Evolutionary conservation across 2,888 invertebrate species (phyloP).

Genomic region (Cephus spinipes): DNA sequence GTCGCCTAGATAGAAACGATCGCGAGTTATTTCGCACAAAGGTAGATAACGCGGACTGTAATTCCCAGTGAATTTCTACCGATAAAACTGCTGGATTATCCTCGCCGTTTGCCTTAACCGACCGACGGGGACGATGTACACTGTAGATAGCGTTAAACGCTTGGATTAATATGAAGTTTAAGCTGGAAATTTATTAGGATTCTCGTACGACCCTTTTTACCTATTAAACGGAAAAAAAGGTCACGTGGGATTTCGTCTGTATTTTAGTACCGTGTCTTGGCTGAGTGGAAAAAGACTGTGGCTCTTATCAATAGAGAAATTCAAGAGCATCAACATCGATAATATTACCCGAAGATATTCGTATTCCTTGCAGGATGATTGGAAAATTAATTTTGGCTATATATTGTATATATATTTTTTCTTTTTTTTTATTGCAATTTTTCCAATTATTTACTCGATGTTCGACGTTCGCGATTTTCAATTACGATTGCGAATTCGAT

Average conservation of each 20-base stretch:
- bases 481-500: background rate
- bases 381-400: background rate
- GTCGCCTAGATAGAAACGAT: background rate
- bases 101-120: conserved; percentile 22
- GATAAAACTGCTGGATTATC: conserved; percentile 35
- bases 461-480: background rate
- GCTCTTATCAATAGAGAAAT: background rate
- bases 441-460: background rate
- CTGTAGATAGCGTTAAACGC: background rate
- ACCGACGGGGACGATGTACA: conserved; percentile 8
- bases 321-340: background rate
- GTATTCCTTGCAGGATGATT: background rate
- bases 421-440: background rate
- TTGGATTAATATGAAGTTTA: conserved; percentile 8
- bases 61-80: conserved; percentile 21
- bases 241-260: background rate
- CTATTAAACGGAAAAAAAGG: background rate
- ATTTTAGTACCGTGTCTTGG: background rate
- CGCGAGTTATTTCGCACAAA: background rate
- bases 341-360: background rate
- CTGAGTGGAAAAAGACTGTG: background rate
- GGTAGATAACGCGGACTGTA: background rate
- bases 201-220: background rate
- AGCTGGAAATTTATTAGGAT: background rate
- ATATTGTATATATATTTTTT: background rate